A percentile compares a stretch with the other conserved stretches of the same genome.
phyloP scores from a whole-genome alignment of 2,797 vertebrate species.

The Morelia viridis region DNA sequence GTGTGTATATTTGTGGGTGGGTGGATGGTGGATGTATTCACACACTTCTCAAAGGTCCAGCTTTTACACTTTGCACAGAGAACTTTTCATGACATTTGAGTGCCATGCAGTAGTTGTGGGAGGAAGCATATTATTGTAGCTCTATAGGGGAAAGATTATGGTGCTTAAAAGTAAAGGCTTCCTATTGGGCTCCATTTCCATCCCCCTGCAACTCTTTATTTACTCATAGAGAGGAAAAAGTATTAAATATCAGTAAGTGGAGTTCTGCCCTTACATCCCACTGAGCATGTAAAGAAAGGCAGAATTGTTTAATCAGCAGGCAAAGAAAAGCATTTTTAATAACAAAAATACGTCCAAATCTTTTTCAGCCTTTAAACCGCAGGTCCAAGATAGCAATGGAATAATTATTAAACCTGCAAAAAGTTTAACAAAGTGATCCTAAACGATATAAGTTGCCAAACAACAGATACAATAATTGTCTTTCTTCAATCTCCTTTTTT shows the following conservation, averaged over 20 bases:
- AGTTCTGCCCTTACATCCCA: constrained; percentile 11
- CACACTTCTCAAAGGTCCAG: neutral
- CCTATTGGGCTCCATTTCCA: constrained; percentile 1
- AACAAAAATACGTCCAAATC: neutral
- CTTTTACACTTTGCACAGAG: neutral
- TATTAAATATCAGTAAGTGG: neutral
- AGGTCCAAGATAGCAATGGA: constrained; percentile 19
- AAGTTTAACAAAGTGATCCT: neutral
- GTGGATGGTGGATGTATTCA: neutral
- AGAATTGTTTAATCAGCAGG: neutral
- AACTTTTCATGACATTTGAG: neutral
- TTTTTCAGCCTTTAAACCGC: neutral
- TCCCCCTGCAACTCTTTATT: neutral
- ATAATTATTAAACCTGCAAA: constrained; percentile 22
- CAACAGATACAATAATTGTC: neutral
- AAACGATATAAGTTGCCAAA: neutral
- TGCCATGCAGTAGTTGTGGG: constrained; percentile 13
- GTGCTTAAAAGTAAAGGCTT: neutral
- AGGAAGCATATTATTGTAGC: neutral
- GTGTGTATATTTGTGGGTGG: neutral
- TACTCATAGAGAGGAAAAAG: neutral
- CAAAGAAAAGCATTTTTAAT: neutral
- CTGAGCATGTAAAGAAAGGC: neutral
- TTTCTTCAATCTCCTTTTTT: neutral
- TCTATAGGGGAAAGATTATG: neutral